phyloP scores from a whole-genome alignment of 2,113 vertebrate genomes.

The Pomatorhinus ruficollis region DNA sequence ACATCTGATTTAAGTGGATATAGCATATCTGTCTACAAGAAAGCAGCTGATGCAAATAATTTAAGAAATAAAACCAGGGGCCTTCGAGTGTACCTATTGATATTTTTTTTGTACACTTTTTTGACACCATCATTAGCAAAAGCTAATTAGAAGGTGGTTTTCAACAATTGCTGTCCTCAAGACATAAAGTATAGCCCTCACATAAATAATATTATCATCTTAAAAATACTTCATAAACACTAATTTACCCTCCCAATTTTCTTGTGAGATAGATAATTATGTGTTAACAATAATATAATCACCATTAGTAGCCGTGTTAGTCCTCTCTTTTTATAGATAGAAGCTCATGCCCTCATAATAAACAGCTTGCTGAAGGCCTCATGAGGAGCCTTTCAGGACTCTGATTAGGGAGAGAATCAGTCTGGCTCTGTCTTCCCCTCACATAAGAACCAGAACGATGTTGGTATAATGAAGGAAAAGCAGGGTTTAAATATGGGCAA shows the following conservation, averaged over 20 bases:
- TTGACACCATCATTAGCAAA: neutral
- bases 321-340: constrained; percentile 1
- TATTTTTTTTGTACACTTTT: neutral
- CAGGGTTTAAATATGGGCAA: neutral
- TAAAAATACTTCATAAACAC: constrained; percentile 43
- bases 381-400: neutral
- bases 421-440: neutral
- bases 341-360: neutral
- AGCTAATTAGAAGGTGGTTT: constrained; percentile 35
- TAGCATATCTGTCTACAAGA: neutral
- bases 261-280: constrained; percentile 14
- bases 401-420: neutral
- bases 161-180: neutral
- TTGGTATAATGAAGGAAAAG: constrained; percentile 29
- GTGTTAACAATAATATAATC: constrained; percentile 29
- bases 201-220: constrained; percentile 3
- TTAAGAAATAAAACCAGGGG: neutral
- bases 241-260: constrained; percentile 23
- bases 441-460: neutral
- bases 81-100: neutral
- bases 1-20: neutral
- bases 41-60: neutral
- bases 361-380: constrained; percentile 26
- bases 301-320: neutral
- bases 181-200: neutral